Percentiles rank a stretch among this genome's conserved stretches.
Conservation (phyloP, 2,113 vertebrate species). For the Hippoglossus stenolepis region DNA sequence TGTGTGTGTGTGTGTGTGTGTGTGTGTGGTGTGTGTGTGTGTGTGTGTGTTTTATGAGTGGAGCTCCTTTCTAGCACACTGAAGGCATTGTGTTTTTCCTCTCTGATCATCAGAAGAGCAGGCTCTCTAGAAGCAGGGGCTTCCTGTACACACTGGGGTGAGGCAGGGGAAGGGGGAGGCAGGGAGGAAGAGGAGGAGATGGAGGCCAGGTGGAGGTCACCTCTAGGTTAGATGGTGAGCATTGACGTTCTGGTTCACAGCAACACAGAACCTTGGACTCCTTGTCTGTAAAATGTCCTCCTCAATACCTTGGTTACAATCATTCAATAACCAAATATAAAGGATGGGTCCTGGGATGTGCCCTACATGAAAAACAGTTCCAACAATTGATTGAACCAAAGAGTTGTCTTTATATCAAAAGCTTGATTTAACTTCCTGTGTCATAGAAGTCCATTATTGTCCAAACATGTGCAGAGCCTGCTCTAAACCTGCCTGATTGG, state of each 20-base stretch:
- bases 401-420: no score
- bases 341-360: not conserved
- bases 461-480: not conserved
- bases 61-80: conserved; percentile 74
- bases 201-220: conserved; percentile 48
- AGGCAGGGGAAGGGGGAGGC: conserved; percentile 41
- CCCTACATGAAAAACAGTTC: not conserved
- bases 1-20: no score
- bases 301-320: no score
- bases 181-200: not conserved
- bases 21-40: conserved; percentile 9
- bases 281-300: not conserved
- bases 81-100: conserved; percentile 78
- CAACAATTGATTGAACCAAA: no score
- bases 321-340: not conserved
- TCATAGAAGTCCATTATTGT: not conserved
- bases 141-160: conserved; percentile 75
- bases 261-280: not conserved
- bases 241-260: not conserved
- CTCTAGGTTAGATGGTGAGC: conserved; percentile 25
- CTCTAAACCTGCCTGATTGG: no score
- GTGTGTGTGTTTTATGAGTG: conserved; percentile 71
- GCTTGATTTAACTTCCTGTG: not conserved
- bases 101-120: conserved; percentile 73
- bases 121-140: conserved; percentile 61